These are phyloP conservation scores for Petaurus breviceps DNA, from an alignment of 2,113 vertebrate genomes.

Conservation along the genomic window DNA sequence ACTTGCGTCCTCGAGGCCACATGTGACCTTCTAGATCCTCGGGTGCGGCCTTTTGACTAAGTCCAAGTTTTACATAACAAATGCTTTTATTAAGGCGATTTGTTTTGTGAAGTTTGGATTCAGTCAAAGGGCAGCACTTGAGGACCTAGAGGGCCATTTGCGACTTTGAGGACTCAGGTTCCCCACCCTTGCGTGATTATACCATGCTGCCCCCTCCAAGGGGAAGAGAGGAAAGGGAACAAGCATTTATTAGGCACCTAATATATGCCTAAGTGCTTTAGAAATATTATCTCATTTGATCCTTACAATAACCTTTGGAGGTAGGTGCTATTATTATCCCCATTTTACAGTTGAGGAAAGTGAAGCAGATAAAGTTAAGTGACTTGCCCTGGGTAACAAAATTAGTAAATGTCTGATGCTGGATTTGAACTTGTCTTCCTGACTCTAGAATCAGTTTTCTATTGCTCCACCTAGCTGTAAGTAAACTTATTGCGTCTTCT, in stretches of 20 bases:
- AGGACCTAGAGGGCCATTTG: too few relatives aligned
- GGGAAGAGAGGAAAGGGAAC: not conserved
- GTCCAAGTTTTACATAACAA: too few relatives aligned
- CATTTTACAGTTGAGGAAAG: not conserved
- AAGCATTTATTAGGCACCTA: not conserved
- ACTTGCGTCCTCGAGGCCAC: too few relatives aligned
- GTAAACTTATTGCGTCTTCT: not conserved
- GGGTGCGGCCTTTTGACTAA: too few relatives aligned
- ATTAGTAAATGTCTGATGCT: not conserved
- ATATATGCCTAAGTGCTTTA: not conserved
- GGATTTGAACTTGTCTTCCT: not conserved
- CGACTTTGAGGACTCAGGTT: too few relatives aligned
- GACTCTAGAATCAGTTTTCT: not conserved
- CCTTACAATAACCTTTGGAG: not conserved
- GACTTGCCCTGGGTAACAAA: not conserved
- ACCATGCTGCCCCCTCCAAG: not conserved
- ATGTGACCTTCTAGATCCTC: too few relatives aligned
- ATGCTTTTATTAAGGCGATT: too few relatives aligned
- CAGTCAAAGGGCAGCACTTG: too few relatives aligned
- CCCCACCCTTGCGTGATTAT: not conserved
- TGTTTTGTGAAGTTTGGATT: too few relatives aligned
- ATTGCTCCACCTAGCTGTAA: not conserved
- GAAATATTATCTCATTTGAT: not conserved
- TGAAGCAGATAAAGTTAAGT: not conserved
- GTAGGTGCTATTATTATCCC: not conserved